A percentile compares a stretch with the other conserved stretches of the same genome.
phyloP scores from a whole-genome alignment of 35 echinoderm and acorn worm species.

The Apostichopus parvimensis region DNA sequence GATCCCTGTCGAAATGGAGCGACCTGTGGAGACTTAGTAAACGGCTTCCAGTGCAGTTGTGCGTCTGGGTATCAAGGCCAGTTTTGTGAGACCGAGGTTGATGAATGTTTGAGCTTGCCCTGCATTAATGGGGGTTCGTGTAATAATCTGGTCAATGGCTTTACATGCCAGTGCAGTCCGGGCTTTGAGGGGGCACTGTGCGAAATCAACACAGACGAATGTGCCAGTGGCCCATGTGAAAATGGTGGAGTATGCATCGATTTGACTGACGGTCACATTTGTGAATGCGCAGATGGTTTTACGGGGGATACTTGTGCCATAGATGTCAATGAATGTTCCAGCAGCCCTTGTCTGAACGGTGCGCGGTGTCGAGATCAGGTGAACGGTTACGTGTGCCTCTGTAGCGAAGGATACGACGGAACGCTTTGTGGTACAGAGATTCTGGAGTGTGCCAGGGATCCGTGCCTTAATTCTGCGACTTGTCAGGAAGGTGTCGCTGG shows the following conservation, averaged over 20 bases:
- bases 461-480: slow-evolving; percentile 65
- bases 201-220: slow-evolving; percentile 68
- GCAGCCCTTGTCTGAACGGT: slow-evolving; percentile 42
- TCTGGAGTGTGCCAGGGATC: slow-evolving; percentile 52
- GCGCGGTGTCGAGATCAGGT: slow-evolving; percentile 58
- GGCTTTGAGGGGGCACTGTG: slow-evolving; percentile 53
- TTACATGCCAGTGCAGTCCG: slow-evolving; percentile 17
- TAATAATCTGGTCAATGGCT: slow-evolving; percentile 32
- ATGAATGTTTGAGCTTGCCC: slow-evolving; percentile 55
- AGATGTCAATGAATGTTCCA: slow-evolving; percentile 64
- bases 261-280: slow-evolving; percentile 52
- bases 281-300: slow-evolving; percentile 66
- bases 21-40: slow-evolving; percentile 49
- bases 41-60: slow-evolving; percentile 60
- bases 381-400: slow-evolving; percentile 59
- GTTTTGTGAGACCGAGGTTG: slow-evolving; percentile 42
- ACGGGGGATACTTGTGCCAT: slow-evolving; percentile 58
- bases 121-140: slow-evolving; percentile 56
- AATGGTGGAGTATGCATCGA: slow-evolving; percentile 67
- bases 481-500: slow-evolving; percentile 78
- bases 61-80: slow-evolving; percentile 51
- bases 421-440: slow-evolving; percentile 33
- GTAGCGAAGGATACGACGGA: slow-evolving; percentile 40
- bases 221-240: slow-evolving; percentile 53
- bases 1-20: slow-evolving; percentile 52